phyloP scores from a whole-genome alignment of 2,113 vertebrate species.

The Elgaria multicarinata region DNA sequence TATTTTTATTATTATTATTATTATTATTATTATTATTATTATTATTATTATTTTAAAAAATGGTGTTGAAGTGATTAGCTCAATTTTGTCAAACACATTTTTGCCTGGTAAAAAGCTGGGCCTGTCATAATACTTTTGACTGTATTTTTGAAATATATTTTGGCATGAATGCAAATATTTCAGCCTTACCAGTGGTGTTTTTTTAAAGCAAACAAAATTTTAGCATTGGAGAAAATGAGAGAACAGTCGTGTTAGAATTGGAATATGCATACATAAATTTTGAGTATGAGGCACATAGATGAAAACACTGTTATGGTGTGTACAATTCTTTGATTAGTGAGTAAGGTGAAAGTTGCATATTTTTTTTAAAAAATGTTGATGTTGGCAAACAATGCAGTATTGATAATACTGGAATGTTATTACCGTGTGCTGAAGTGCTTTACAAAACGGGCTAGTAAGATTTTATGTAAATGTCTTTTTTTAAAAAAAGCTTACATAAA shows the following conservation, averaged over 20 bases:
- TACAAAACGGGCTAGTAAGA: not conserved
- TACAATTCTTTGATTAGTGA: not conserved
- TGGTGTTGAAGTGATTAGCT: conserved; percentile 41
- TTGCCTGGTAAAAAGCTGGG: not conserved
- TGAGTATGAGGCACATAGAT: not conserved
- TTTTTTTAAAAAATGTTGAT: not conserved
- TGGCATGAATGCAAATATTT: not conserved
- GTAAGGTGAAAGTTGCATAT: not conserved
- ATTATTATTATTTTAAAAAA: too few relatives aligned
- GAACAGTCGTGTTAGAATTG: not conserved
- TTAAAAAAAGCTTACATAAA: conserved; percentile 5
- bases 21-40: too few relatives aligned
- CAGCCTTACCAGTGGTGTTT: not conserved
- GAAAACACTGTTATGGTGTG: not conserved
- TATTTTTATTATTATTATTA: too few relatives aligned
- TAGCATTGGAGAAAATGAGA: not conserved
- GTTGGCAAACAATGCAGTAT: not conserved
- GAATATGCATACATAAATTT: not conserved
- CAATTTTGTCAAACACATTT: conserved; percentile 27
- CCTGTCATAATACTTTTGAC: not conserved
- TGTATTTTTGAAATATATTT: not conserved
- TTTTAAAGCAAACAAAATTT: not conserved
- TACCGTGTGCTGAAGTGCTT: not conserved
- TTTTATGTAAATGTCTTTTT: not conserved
- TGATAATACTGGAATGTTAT: not conserved